These are phyloP conservation scores for Esox masquinongy DNA, from an alignment of 2,797 vertebrate genomes.

Conservation along the genomic window DNA sequence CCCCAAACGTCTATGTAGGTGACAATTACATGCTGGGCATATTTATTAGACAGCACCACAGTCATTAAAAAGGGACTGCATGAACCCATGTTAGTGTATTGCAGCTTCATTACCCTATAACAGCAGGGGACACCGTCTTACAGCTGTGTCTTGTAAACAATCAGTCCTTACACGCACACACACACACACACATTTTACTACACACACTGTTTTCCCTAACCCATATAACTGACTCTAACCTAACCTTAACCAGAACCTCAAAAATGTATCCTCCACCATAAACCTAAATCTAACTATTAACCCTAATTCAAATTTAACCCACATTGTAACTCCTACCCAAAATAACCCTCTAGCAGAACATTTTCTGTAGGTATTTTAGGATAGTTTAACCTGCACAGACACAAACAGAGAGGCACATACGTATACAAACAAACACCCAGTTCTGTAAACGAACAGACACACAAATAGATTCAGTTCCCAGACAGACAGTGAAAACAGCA, in stretches of 20 bases:
- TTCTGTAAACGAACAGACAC: neutral
- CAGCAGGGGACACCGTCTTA: neutral
- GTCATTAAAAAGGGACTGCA: too few species aligned
- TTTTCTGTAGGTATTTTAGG: too few species aligned
- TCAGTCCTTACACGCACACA: neutral
- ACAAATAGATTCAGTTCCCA: neutral
- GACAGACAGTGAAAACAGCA: neutral
- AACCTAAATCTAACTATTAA: too few species aligned
- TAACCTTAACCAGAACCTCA: too few species aligned
- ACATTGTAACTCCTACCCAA: too few species aligned
- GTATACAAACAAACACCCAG: neutral
- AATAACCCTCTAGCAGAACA: too few species aligned
- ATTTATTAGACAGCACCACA: too few species aligned
- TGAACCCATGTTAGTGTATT: neutral
- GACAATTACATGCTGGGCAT: too few species aligned
- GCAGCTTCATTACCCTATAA: neutral
- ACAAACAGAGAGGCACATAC: neutral
- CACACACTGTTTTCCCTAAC: neutral
- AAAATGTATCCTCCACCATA: too few species aligned
- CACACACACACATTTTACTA: neutral
- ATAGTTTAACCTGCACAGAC: neutral
- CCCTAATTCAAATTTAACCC: too few species aligned
- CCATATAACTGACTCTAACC: neutral
- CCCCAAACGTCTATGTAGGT: too few species aligned
- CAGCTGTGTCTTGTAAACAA: neutral